phyloP scores from a whole-genome alignment of 2,797 vertebrate species.

The Tokudaia muenninki region DNA sequence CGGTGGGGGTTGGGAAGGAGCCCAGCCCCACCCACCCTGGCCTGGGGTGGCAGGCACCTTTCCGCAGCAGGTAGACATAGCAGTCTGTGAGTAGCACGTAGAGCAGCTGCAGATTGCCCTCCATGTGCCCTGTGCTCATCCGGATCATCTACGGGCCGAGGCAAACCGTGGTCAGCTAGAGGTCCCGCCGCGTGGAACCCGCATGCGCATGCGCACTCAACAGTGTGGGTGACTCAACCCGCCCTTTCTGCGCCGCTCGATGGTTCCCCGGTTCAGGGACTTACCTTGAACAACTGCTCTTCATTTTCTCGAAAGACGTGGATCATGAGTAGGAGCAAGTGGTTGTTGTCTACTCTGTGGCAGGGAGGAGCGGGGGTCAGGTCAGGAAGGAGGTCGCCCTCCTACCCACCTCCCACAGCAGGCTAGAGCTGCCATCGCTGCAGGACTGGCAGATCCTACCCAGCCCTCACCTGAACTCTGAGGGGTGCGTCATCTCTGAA shows the following conservation, averaged over 20 bases:
- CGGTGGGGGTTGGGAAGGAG: not conserved
- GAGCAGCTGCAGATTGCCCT: conserved; percentile 96
- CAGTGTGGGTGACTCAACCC: accelerated
- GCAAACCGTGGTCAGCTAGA: not conserved
- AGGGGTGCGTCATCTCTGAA: conserved; percentile 91
- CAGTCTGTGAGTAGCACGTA: conserved; percentile 97
- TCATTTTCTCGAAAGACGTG: conserved; percentile 98
- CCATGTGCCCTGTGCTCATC: conserved; percentile 99
- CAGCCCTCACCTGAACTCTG: conserved; percentile 94
- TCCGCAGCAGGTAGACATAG: conserved; percentile 96
- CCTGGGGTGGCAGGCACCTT: conserved; percentile 89
- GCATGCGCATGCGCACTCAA: accelerated
- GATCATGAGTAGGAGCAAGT: conserved; percentile 97
- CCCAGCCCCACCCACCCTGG: not conserved
- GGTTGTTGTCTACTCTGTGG: conserved; percentile 98
- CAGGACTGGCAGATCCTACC: not conserved
- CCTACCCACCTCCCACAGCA: not conserved
- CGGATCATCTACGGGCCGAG: conserved; percentile 92
- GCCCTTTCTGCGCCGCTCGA: accelerated
- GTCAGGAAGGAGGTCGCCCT: not conserved
- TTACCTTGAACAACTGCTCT: conserved; percentile 97
- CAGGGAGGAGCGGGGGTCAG: not conserved
- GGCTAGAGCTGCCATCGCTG: not conserved
- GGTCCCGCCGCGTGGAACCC: accelerated
- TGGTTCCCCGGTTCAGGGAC: not conserved